These are phyloP conservation scores for Ammospiza maritima DNA, from an alignment of 2,797 vertebrate genomes.

Conservation along the genomic window DNA sequence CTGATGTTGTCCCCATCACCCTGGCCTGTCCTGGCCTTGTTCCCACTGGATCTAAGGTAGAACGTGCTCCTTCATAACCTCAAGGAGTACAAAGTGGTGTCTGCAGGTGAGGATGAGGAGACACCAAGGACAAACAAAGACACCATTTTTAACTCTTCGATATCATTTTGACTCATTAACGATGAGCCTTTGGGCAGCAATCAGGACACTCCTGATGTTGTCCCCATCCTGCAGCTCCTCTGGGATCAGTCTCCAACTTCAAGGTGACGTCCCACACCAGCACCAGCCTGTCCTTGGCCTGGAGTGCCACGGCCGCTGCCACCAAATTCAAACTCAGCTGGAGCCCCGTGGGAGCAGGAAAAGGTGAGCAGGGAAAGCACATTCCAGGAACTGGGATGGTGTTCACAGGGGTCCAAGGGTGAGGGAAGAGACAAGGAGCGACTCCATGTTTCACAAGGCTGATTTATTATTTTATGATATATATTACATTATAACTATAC, in stretches of 20 bases:
- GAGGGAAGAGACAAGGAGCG: too few species aligned
- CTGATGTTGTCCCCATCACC: too few species aligned
- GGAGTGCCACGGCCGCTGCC: constrained; percentile 86
- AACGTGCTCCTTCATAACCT: background rate
- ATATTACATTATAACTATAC: too few species aligned
- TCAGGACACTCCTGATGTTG: background rate
- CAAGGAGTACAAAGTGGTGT: background rate
- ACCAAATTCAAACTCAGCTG: constrained; percentile 89
- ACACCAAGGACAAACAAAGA: background rate
- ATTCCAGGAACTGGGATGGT: background rate
- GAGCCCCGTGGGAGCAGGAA: constrained; percentile 64
- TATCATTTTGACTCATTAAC: background rate
- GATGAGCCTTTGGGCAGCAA: background rate
- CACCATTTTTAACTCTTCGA: too few species aligned
- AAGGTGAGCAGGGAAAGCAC: constrained; percentile 26
- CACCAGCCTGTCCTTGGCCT: constrained; percentile 83
- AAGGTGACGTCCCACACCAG: constrained; percentile 85
- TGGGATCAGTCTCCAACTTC: constrained; percentile 89
- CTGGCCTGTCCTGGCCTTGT: background rate
- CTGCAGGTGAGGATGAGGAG: background rate
- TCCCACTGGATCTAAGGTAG: background rate
- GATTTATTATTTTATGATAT: too few species aligned
- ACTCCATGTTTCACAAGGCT: too few species aligned
- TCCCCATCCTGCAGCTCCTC: constrained; percentile 67
- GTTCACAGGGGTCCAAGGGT: too few species aligned